Conservation (phyloP, 2,797 vertebrate genomes). For the Pyrocephalus nanus region DNA sequence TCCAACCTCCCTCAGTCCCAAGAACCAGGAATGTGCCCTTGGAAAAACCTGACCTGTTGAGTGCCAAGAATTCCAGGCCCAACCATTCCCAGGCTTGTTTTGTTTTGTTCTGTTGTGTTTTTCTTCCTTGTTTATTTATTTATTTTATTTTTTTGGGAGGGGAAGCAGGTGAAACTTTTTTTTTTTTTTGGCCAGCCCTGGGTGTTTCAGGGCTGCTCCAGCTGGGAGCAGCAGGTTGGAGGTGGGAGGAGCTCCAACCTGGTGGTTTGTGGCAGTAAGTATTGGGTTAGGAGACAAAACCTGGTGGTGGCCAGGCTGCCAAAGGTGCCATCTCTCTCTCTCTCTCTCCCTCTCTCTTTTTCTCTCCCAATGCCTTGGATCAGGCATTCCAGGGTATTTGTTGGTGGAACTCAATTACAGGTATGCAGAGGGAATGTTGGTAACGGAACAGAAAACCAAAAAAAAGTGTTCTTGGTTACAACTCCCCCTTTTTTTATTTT, state of each 20-base stretch:
- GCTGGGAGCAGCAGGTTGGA: slow-evolving; percentile 62
- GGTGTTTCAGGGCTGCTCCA: slow-evolving; percentile 59
- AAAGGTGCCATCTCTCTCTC: slow-evolving; percentile 42
- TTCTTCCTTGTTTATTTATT: too few relatives aligned
- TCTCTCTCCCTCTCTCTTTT: not conserved
- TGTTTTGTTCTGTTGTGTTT: too few relatives aligned
- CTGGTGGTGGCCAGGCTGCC: slow-evolving; percentile 61
- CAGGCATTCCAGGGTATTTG: slow-evolving; percentile 72
- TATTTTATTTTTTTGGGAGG: too few relatives aligned
- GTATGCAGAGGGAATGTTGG: slow-evolving; percentile 76
- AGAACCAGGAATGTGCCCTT: slow-evolving; percentile 69
- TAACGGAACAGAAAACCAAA: not conserved
- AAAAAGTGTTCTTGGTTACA: slow-evolving; percentile 71
- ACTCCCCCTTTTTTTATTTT: slow-evolving; percentile 38
- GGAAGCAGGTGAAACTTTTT: too few relatives aligned
- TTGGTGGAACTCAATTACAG: slow-evolving; percentile 80
- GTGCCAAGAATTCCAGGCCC: slow-evolving; percentile 64
- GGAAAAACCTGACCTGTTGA: slow-evolving; percentile 15
- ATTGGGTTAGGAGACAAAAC: slow-evolving; percentile 68
- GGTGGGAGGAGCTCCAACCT: slow-evolving; percentile 70
- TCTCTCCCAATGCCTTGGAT: slow-evolving; percentile 45
- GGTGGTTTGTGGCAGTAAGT: slow-evolving; percentile 66
- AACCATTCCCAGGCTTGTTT: not conserved
- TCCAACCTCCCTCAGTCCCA: slow-evolving; percentile 64
- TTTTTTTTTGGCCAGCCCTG: not conserved